Evolutionary conservation across 2,888 invertebrate species (phyloP).

Genomic region (Apamea crenata): DNA sequence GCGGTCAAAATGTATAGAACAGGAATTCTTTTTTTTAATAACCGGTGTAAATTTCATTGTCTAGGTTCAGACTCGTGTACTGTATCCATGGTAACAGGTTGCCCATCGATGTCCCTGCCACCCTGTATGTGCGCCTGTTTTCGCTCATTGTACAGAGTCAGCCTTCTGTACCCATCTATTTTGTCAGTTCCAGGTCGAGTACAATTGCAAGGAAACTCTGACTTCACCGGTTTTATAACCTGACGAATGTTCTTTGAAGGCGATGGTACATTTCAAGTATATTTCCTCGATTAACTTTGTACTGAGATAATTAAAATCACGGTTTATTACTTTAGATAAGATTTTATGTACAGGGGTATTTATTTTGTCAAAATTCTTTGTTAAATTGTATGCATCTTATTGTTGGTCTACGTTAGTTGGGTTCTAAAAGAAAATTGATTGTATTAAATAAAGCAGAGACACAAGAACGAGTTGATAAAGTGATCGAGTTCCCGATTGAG

Average conservation of each 20-base stretch:
- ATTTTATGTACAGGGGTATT: not conserved
- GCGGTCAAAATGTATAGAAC: no score
- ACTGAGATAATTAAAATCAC: slow-evolving; percentile 41
- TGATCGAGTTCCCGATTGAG: slow-evolving; percentile 56
- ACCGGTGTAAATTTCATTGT: accelerated
- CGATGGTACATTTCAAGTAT: slow-evolving; percentile 16
- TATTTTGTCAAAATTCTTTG: slow-evolving; percentile 25
- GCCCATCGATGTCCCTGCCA: not conserved
- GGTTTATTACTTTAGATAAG: slow-evolving; percentile 35
- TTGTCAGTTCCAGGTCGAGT: slow-evolving; percentile 48
- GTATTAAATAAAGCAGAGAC: not conserved
- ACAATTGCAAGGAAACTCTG: slow-evolving; percentile 49
- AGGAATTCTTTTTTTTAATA: not conserved
- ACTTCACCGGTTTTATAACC: slow-evolving; percentile 63
- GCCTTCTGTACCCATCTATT: slow-evolving; percentile 3
- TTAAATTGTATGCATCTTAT: not conserved
- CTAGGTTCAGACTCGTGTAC: not conserved
- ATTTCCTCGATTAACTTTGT: slow-evolving; percentile 31
- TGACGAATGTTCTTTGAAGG: slow-evolving; percentile 54
- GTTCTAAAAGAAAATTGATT: not conserved
- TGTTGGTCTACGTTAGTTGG: not conserved
- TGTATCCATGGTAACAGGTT: not conserved
- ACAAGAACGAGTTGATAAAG: slow-evolving; percentile 22
- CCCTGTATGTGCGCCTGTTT: not conserved
- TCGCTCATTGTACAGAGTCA: not conserved